Base-by-base conservation (phyloP, 2,888 invertebrate species). In the Oeneis ivallda region DNA sequence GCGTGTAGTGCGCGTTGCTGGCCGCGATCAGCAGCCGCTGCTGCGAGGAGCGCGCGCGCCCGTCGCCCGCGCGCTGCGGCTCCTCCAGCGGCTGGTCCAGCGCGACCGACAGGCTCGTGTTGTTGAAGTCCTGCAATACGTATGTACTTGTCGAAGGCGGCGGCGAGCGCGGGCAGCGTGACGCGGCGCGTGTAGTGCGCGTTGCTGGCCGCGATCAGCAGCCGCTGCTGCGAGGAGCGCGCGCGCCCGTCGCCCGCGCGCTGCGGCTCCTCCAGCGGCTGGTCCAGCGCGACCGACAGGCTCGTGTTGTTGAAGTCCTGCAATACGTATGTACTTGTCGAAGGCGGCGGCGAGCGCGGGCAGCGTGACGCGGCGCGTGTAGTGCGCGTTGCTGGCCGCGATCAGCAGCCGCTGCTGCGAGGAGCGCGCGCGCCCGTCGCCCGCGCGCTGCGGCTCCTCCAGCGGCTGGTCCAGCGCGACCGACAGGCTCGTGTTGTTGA, bases 1-100 rank as follows among this genome's bases (percentile, higher is more conserved):
- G 93, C 7, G 97, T 96, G 83, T 96, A 97, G 69, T 95, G 95
- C 80, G 97, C 97, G 86, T 98, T 98, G 74, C 98, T 97, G 68
- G 97, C 93, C 61, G 97, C 96, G 68, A 98, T 95, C 52, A 98
- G 92, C 72, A 98, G 92, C 65, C 96, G 93, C 76, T 96, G 95
- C 82, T 96, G 96, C 95, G 96, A 96, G 59, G 94, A 93, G 60
- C 93, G 90, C 19, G 86, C 82, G 45, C 79, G 69, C 47, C 61
- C 92, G 87, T 45, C 87, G 78, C 63, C 80, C 62, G 74, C 74
- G 62, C 71, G 76, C 49, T 65, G 74, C 41, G 65, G 57, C 70
- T 84, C 85, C 70, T 88, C 86, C 64, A 87, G 54, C 0, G 81
- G 81, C 76, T 91, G 92, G 68, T 90, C 91, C 54, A 92, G 75